These are phyloP conservation scores for Philantomba maxwellii DNA, from an alignment of 2,113 vertebrate species.

Conservation along the genomic window DNA sequence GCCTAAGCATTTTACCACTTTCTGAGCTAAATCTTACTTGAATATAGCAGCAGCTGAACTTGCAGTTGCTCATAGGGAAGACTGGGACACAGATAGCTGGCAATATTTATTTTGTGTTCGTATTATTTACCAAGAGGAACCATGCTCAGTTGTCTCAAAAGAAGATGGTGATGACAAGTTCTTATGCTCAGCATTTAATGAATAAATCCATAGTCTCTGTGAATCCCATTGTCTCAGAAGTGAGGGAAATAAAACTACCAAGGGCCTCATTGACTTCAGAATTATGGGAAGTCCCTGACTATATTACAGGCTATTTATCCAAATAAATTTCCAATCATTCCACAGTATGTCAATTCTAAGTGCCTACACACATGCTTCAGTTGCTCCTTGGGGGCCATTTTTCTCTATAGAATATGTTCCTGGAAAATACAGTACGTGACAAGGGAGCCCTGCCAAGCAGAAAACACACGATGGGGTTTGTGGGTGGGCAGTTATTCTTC, in stretches of 20 bases:
- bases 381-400: conserved; percentile 42
- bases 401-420: conserved; percentile 41
- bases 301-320: conserved; percentile 60
- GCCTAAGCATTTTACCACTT: not conserved
- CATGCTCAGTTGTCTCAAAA: conserved; percentile 7
- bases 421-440: conserved; percentile 35
- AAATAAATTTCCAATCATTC: conserved; percentile 58
- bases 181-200: conserved; percentile 49
- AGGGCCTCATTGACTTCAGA: conserved; percentile 63
- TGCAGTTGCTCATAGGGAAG: not conserved
- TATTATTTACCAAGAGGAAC: conserved; percentile 26
- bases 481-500: not conserved
- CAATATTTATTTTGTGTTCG: conserved; percentile 34
- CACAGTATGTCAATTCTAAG: conserved; percentile 61
- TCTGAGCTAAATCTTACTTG: not conserved
- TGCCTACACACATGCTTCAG: conserved; percentile 18
- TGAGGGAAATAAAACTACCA: conserved; percentile 54
- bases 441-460: not conserved
- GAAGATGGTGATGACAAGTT: conserved; percentile 22
- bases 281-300: conserved; percentile 58
- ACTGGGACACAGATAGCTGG: not conserved
- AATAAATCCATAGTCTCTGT: conserved; percentile 41
- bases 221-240: conserved; percentile 48
- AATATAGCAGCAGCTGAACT: not conserved
- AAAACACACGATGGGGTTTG: not conserved